Percentiles rank a stretch among this genome's conserved stretches.
These are phyloP conservation scores for Saguinus midas DNA, from an alignment of 2,113 vertebrate species.

Conservation along the genomic window DNA sequence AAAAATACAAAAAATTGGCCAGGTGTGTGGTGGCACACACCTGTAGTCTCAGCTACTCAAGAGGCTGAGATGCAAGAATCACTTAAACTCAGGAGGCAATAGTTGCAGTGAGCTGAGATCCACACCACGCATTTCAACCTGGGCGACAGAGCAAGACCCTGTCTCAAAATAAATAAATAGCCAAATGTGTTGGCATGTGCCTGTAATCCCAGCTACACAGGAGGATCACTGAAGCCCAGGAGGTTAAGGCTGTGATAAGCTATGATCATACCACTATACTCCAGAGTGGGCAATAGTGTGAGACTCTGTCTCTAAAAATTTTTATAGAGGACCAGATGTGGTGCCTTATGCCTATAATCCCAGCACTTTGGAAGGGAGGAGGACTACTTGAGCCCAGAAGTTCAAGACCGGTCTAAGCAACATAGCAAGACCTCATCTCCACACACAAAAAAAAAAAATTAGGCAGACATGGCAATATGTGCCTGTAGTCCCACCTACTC, in stretches of 20 bases:
- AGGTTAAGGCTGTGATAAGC: neutral
- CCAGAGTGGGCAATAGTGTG: neutral
- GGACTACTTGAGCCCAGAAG: neutral
- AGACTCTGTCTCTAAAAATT: neutral
- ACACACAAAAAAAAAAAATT: neutral
- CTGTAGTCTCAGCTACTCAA: neutral
- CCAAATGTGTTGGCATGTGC: too few relatives aligned
- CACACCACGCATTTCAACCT: neutral
- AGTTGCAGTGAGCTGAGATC: neutral
- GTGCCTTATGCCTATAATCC: neutral
- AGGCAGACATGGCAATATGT: neutral
- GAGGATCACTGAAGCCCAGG: too few relatives aligned
- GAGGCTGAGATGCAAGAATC: neutral
- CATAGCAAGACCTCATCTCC: neutral
- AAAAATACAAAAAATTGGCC: neutral
- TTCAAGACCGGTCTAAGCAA: neutral
- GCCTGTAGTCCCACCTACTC: neutral
- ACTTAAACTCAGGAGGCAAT: neutral
- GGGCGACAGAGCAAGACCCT: neutral
- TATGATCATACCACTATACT: neutral
- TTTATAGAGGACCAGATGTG: neutral
- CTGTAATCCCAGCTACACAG: too few relatives aligned
- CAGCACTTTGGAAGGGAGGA: neutral
- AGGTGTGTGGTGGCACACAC: neutral
- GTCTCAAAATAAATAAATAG: too few relatives aligned